Evolutionary conservation across 1,140 invertebrate genomes (phyloP), one percentile per base, ranked within the genome.

Genomic region (Drosophila fuyamai): DNA sequence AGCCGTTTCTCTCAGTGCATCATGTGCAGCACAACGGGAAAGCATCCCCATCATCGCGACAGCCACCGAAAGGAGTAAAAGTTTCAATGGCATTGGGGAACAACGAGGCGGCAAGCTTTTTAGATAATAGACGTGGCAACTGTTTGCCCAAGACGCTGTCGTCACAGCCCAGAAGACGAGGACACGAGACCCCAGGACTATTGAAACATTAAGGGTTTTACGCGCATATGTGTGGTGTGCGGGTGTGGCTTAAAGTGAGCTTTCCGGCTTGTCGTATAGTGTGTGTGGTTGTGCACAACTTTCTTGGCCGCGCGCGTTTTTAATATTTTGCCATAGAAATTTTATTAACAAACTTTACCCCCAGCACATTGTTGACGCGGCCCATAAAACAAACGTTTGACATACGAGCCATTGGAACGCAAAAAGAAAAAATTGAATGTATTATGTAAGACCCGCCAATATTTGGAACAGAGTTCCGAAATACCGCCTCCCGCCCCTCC

Each of bases 71-170:
- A 86, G 82, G 82, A 86, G 82, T 86, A 88, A 86, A 84, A 79
- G 76, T 86, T 86, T 66, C 56, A 63, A 56, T 59, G 70, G 50
- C 63, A 81, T 58, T 74, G 60, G 47, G 66, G 81, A 60, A 62
- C 66, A 77, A 76, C 77, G 81, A 80, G 74, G 76, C 61, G 72
- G 72, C 72, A 77, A 82, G 74, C 76, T 72, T 84, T 79, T 81
- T 68, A 82, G 79, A 86, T 88, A 86, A 86, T 82, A 82, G 82
- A 86, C 79, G 75, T 82, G 83, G 79, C 79, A 84, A 84, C 76
- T 85, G 76, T 84, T 84, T 80, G 73, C 72, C 54, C 72, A 76
- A 68, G 68, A 67, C 54, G 53, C 59, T 59, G 74, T 58, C 71
- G 55, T 60, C 54, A 53, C 71, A 66, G 53, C 75, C 74, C 65